Base-by-base conservation (phyloP, 2,888 invertebrate genomes). In the Dicycla oo region DNA sequence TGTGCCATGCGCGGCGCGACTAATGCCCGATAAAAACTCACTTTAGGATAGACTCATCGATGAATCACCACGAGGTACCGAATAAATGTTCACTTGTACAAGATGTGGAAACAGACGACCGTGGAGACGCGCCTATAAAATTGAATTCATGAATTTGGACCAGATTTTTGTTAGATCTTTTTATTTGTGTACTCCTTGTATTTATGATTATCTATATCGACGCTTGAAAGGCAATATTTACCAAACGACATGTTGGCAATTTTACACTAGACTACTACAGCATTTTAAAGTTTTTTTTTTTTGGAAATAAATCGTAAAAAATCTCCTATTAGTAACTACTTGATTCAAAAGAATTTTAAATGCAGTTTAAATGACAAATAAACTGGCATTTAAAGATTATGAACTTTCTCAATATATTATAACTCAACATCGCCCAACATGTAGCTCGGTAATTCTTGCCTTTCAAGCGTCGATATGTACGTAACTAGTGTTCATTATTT, bases 21-120 rank as follows among this genome's bases (percentile, higher is more conserved):
- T 88, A 88, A 89, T 87, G 91, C 83, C 88, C 95, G 94, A 94
- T 95, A 94, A 95, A 94, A 95, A 94, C 88, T 94, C 88, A 90
- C 88, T 91, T 93, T 91, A 91, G 91, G 92, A 94, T 95, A 95
- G 94, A 96, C 95, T 96, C 96, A 95, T 94, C 96, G 95, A 92
- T 96, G 96, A 96, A 89, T 96, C 96, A 96, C 91, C 92, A 78
- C 85, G 89, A 90, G 88, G 86, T 91, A 91, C 91, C 93, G 92
- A 94, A 94, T 94, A 92, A 85, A 92, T 91, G 91, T 89, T 92
- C 91, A 93, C 94, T 95, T 95, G 91, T 93, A 93, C 93, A 94
- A 95, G 93, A 93, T 90, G 87, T 86, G 89, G 90, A 94, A 93
- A 94, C 89, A 84, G 90, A 85, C 83, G 73, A 80, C 86, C 82